Evolutionary conservation across 1,140 invertebrate species (phyloP), one percentile per base, ranked within the genome.

Genomic region (Ectropis grisescens): DNA sequence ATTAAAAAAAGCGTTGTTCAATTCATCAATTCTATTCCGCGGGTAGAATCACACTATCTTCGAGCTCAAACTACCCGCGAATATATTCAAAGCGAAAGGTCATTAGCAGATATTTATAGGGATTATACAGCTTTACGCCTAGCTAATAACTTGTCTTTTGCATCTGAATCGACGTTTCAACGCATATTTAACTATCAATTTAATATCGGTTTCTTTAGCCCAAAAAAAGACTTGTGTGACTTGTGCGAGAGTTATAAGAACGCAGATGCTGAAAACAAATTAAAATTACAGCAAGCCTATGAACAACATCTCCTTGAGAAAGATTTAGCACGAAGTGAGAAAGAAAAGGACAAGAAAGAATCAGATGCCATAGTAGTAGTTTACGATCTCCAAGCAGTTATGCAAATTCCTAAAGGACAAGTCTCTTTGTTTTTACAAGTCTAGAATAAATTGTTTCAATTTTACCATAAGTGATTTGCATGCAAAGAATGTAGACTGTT

Each of bases 171-270:
- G 14, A 49, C 41, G 22, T 59, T 54, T 27, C 29, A 38, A 14
- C 13, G 46, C 1, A 57, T 67, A 33, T 68, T 66, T 37, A 61
- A 56, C 30, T 52, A 5, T 8, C 38, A 68, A 47, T 66, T 58
- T 35, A 62, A 70, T 47, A 47, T 74, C 10, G 19, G 39, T 37
- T 75, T 71, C 36, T 56, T 54, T 37, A 47, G 33, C 13, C 65
- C 67, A 4, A 76, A 75, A n/a, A 81, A 81, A 42, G 68, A 75
- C 31, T 54, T 60, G 14, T 81, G 69, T 41, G 57, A 75, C 29
- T 13, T 36, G 2, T 76, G 70, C 39, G 51, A 53, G 11, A 28
- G 43, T 11, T 74, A 47, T 35, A 40, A 62, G 13, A 56, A 62
- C 42, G 50, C 51, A 35, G 53, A 68, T 57, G 15, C 13, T 12